A percentile compares a stretch with the other conserved stretches of the same genome.
phyloP scores from a whole-genome alignment of 2,113 vertebrate genomes.

The Microcebus jonahi region DNA sequence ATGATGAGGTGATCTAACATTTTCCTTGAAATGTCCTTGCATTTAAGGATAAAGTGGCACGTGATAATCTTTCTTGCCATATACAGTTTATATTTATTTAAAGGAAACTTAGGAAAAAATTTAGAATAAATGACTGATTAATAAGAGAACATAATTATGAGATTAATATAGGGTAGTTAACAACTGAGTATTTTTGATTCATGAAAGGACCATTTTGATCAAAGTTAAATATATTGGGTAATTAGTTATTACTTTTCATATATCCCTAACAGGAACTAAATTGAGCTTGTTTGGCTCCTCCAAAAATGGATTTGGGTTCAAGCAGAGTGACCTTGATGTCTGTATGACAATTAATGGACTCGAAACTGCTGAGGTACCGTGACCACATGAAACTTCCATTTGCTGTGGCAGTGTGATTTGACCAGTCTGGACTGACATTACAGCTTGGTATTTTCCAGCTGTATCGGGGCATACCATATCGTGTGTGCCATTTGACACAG shows the following conservation, averaged over 20 bases:
- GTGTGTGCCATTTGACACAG: not conserved
- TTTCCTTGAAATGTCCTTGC: constrained; percentile 25
- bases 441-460: not conserved
- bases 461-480: not conserved
- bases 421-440: not conserved
- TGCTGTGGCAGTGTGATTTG: constrained; percentile 12
- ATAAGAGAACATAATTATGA: not conserved
- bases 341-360: constrained; percentile 95
- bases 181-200: constrained; percentile 40
- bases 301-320: constrained; percentile 97
- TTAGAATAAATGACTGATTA: constrained; percentile 4
- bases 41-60: constrained; percentile 16
- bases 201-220: constrained; percentile 45
- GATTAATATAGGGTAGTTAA: constrained; percentile 16
- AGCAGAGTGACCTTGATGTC: constrained; percentile 96
- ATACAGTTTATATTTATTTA: constrained; percentile 23
- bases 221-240: constrained; percentile 60
- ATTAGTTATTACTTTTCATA: constrained; percentile 64
- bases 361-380: constrained; percentile 91
- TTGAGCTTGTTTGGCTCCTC: constrained; percentile 94
- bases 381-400: constrained; percentile 52
- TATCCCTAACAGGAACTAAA: constrained; percentile 88
- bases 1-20: not conserved
- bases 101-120: constrained; percentile 14
- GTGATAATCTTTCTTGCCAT: not conserved